phyloP scores from a whole-genome alignment of 2,113 vertebrate species.

The Lamprotornis superbus region DNA sequence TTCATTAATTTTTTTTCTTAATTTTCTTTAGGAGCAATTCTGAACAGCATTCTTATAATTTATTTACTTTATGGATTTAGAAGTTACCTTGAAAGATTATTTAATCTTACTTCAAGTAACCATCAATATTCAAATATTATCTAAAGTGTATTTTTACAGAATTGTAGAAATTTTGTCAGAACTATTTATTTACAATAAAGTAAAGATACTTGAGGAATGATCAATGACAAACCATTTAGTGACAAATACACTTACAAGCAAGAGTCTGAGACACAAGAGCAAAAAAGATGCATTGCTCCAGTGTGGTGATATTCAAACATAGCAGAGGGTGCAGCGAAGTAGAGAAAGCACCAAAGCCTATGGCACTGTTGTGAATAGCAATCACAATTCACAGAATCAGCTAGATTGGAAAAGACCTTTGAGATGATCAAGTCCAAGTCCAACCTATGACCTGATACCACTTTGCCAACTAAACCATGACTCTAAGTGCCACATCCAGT shows the following conservation, averaged over 20 bases:
- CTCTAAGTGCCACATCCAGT: not conserved
- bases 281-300: not conserved
- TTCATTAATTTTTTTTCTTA: not conserved
- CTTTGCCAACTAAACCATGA: not conserved
- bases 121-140: not conserved
- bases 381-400: too few species aligned
- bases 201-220: too few species aligned
- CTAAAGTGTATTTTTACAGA: not conserved
- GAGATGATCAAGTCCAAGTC: not conserved
- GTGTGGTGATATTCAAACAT: not conserved
- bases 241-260: not conserved
- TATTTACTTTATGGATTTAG: not conserved
- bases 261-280: not conserved
- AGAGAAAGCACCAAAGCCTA: not conserved
- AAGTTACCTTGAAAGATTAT: not conserved
- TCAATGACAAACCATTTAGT: not conserved
- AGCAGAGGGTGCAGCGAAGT: not conserved
- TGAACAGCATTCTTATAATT: not conserved
- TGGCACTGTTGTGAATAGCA: not conserved
- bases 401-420: too few species aligned
- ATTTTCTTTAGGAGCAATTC: not conserved
- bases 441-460: not conserved
- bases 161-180: not conserved
- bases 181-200: not conserved
- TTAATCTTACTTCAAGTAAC: not conserved